These are phyloP conservation scores for Astur gentilis DNA, from an alignment of 2,113 vertebrate species.

Conservation along the genomic window DNA sequence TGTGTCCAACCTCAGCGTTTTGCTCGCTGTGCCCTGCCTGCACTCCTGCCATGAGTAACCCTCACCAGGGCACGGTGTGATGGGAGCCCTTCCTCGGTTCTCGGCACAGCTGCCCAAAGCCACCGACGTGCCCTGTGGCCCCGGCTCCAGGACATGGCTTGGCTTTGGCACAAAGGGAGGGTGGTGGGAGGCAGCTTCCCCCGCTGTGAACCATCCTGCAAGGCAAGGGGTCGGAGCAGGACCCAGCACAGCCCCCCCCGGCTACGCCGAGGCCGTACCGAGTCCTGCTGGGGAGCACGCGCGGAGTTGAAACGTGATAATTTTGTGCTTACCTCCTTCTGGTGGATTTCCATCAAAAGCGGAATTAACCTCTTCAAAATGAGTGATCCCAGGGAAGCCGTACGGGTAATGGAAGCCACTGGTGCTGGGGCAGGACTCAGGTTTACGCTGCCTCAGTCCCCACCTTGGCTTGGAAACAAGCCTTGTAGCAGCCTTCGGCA, in stretches of 20 bases:
- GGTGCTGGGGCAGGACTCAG: too few relatives aligned
- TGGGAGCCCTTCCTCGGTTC: background rate
- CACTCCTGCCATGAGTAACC: background rate
- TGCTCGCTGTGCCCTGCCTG: background rate
- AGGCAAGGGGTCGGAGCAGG: background rate
- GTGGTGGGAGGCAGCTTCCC: background rate
- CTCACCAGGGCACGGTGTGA: background rate
- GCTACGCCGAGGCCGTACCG: background rate
- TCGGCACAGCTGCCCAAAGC: background rate
- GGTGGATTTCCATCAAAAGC: rapidly evolving
- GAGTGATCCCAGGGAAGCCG: background rate
- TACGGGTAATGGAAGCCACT: rapidly evolving
- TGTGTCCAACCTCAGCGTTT: background rate
- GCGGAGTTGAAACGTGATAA: rapidly evolving
- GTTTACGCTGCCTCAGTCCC: background rate
- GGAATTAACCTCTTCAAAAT: background rate
- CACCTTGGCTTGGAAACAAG: background rate
- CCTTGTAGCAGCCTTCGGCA: rapidly evolving
- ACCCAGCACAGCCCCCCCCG: background rate
- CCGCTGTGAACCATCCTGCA: too few relatives aligned
- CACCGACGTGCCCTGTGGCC: rapidly evolving
- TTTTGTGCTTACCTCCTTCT: background rate
- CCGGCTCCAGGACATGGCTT: too few relatives aligned
- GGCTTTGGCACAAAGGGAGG: background rate
- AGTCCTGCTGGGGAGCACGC: background rate